Percentiles rank a stretch among this genome's conserved stretches.
These are phyloP conservation scores for Euclidia mi DNA, from an alignment of 2,888 invertebrate genomes.

Conservation along the genomic window DNA sequence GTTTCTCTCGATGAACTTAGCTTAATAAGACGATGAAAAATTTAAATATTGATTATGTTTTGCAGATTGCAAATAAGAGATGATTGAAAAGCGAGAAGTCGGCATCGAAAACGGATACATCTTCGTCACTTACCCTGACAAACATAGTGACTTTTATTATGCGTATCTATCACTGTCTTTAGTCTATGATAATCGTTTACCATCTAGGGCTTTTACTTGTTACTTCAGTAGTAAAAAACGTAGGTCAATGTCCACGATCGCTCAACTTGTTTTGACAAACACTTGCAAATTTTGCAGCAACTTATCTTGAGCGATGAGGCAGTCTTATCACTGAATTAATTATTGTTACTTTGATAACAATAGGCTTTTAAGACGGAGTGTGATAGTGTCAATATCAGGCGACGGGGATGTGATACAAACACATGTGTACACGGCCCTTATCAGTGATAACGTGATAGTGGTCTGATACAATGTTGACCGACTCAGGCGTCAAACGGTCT, in stretches of 20 bases:
- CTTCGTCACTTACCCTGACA: too few relatives aligned
- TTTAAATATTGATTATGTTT: too few relatives aligned
- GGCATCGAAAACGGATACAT: too few relatives aligned
- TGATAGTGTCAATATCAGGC: neutral
- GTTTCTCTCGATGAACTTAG: too few relatives aligned
- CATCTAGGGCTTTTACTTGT: too few relatives aligned
- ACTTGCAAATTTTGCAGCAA: neutral
- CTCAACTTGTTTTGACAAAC: neutral
- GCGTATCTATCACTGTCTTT: too few relatives aligned
- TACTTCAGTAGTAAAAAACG: too few relatives aligned
- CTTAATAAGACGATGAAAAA: too few relatives aligned
- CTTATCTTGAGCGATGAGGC: neutral
- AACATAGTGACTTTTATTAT: too few relatives aligned
- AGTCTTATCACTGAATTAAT: constrained; percentile 1
- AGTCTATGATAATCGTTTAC: too few relatives aligned
- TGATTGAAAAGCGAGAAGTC: too few relatives aligned
- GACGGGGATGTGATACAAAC: constrained; percentile 5
- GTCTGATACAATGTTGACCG: constrained; percentile 11
- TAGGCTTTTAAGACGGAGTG: neutral
- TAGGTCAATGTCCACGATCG: neutral
- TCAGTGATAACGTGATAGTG: constrained; percentile 15
- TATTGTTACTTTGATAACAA: neutral
- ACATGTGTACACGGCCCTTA: neutral
- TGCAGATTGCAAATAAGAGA: too few relatives aligned
- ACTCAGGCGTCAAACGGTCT: constrained; percentile 23